Evolutionary conservation across 2,113 vertebrate genomes (phyloP), one percentile per base, ranked within the genome.

Genomic region (Pteropus alecto): DNA sequence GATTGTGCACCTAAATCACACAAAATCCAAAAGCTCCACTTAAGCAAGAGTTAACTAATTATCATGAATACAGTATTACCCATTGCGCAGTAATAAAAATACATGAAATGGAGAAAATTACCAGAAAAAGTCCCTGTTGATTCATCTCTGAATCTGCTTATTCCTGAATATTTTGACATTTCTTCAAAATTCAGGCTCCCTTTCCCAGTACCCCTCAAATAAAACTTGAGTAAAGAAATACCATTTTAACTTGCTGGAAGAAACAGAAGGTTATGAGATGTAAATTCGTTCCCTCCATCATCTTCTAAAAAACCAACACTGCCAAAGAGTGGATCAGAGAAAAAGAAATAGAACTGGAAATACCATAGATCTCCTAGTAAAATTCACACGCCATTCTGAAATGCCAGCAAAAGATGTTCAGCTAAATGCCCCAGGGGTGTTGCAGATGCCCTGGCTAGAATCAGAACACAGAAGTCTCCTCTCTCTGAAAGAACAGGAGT

Each of bases 341-440:
- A 30, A 54, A 28, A 56, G 24, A 19, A 26, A 46, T 19, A 41
- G 48, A 90, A 70, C 71, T n/a, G 83, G 51, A 96, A 90, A 14
- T 96, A 78, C 46, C 43, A 63, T 21, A 65, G 48, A 70, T 58
- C 48, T 54, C 13, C 51, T 95, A 83, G 54, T 92, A 78, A 95
- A 96, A 97, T 81, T 93, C 71, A 87, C 83, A 97, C 6, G 70
- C 15, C 58, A 21, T 81, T 87, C 65, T 78, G 24, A 96, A 97
- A 96, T 94, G 41, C 90, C 67, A 77, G 65, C 90, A 84, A 89
- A 88, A 74, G 61, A 78, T 65, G 60, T 73, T 93, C 9, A 5
- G 26, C 33, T 78, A 87, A 85, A 81, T 54, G 22, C 2, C 58
- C 54, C 51, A 33, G 24, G 9, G 41, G 51, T 63, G 7, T 18